Evolutionary conservation across 1,140 invertebrate species (phyloP).

Genomic region (Drosophila malerkotliana): DNA sequence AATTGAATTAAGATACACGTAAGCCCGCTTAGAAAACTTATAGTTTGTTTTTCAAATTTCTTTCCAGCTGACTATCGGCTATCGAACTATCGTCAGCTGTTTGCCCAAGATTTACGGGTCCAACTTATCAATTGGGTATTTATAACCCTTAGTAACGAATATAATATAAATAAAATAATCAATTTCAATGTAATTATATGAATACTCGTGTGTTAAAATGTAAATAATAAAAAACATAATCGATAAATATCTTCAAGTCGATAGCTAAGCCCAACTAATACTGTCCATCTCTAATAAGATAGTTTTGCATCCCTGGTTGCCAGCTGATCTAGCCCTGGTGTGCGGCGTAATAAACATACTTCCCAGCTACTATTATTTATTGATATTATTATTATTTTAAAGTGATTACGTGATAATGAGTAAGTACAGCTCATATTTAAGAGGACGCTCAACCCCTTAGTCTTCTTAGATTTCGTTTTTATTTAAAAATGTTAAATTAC

Average conservation of each 20-base stretch:
- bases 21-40: neutral
- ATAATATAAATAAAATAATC: too few relatives aligned
- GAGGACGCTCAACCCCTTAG: neutral
- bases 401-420: neutral
- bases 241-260: neutral
- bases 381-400: neutral
- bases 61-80: neutral
- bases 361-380: neutral
- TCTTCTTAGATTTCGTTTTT: constrained; percentile 49
- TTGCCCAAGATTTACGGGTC: neutral
- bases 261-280: neutral
- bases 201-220: too few relatives aligned
- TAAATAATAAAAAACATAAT: neutral
- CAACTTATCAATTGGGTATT: too few relatives aligned
- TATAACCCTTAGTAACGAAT: too few relatives aligned
- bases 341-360: neutral
- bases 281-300: neutral
- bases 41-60: constrained; percentile 4
- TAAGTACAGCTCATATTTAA: neutral
- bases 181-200: neutral
- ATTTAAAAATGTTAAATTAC: constrained; percentile 79
- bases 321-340: constrained; percentile 4
- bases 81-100: neutral
- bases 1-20: constrained; percentile 16
- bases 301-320: neutral